phyloP scores from a whole-genome alignment of 2,797 vertebrate species.

The Myotis pilosus region DNA sequence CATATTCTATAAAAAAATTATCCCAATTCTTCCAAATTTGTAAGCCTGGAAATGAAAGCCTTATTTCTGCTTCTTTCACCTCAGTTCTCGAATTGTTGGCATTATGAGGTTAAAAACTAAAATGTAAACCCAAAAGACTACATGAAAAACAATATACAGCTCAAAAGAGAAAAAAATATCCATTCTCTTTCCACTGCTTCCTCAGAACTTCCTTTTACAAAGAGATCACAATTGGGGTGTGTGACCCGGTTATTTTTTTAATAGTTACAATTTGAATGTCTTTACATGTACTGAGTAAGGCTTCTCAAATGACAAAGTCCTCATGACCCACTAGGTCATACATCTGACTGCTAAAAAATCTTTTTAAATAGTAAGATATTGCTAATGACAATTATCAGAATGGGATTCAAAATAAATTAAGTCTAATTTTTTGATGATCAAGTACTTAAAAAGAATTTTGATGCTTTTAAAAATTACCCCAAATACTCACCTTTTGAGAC shows the following conservation, averaged over 20 bases:
- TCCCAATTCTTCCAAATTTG: not conserved
- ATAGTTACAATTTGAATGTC: not conserved
- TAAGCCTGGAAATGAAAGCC: not conserved
- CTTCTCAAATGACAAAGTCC: not conserved
- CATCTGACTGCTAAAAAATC: not conserved
- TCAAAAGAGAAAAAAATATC: not conserved
- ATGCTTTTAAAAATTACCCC: not conserved
- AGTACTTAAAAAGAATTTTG: not conserved
- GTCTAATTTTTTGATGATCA: not conserved
- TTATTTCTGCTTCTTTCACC: slow-evolving; percentile 15
- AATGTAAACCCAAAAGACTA: slow-evolving; percentile 41
- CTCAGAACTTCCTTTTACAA: slow-evolving; percentile 25
- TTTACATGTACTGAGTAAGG: not conserved
- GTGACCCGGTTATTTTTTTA: not conserved
- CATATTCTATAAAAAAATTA: not conserved
- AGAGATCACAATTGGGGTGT: not conserved
- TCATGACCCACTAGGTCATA: not conserved
- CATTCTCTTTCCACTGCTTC: not conserved
- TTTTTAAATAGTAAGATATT: slow-evolving; percentile 20
- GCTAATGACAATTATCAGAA: slow-evolving; percentile 21
- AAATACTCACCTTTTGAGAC: not conserved
- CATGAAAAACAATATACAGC: slow-evolving; percentile 31
- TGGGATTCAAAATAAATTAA: slow-evolving; percentile 11
- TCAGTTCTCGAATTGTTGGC: slow-evolving; percentile 16
- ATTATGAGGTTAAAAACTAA: slow-evolving; percentile 19